A percentile compares a stretch with the other conserved stretches of the same genome.
Evolutionary conservation across 2,113 vertebrate species (phyloP).

Genomic region (Arizona elegans): DNA sequence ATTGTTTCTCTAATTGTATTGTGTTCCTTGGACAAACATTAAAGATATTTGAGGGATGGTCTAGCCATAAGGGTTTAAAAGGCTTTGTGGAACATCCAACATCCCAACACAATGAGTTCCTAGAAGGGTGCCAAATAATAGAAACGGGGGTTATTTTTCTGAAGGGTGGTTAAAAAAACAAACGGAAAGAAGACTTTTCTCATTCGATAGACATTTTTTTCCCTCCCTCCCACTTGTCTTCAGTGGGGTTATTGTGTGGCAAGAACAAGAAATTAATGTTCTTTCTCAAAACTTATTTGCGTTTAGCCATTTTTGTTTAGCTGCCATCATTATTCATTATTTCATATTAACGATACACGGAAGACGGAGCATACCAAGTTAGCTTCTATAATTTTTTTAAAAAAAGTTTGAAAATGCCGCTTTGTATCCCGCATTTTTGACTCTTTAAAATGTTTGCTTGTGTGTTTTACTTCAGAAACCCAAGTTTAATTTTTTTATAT

Average conservation of each 20-base stretch:
- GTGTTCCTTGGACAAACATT: conserved; percentile 47
- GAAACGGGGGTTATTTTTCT: not conserved
- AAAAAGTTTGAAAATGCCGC: not conserved
- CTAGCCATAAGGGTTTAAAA: conserved; percentile 42
- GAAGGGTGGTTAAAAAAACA: not conserved
- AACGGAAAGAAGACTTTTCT: not conserved
- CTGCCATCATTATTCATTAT: not conserved
- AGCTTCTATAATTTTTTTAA: not conserved
- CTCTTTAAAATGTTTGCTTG: not conserved
- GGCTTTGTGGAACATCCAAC: conserved; percentile 5
- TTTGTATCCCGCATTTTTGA: not conserved
- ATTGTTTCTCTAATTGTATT: conserved; percentile 43
- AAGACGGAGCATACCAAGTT: conserved; percentile 12
- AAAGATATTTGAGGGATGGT: conserved; percentile 23
- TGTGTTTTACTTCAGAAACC: not conserved
- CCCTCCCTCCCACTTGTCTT: not conserved
- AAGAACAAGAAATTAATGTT: not conserved
- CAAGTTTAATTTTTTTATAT: not conserved
- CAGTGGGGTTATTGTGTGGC: not conserved
- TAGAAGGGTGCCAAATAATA: conserved; percentile 29
- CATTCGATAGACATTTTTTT: not conserved
- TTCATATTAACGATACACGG: not conserved
- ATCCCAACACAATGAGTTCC: conserved; percentile 21
- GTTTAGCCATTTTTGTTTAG: not conserved
- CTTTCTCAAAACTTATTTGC: not conserved